Base-by-base conservation (phyloP, 2,797 vertebrate species). In the Capromys pilorides region DNA sequence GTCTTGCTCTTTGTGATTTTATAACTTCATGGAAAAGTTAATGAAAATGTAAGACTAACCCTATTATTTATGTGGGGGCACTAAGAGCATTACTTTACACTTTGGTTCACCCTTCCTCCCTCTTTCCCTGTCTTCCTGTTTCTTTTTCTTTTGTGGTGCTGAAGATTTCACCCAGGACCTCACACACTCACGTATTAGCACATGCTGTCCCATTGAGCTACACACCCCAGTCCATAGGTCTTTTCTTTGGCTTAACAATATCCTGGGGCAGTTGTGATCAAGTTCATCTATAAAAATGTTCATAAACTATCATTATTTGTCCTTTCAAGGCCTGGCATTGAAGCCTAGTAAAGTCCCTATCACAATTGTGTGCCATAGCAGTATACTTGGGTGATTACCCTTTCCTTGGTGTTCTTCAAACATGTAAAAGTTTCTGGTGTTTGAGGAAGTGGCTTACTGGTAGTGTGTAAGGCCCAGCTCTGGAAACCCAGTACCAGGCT, bases 41-140 rank as follows among this genome's bases (percentile, higher is more conserved):
- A 45, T 18, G 28, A 8, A 59, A 86, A 28, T 71, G 4, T 36
- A 4, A 8, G 83, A 57, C 64, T 39, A 26, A 24, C 39, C 59
- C 4, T 13, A 0, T 33, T 11, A 4, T 28, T 41, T 21, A 9
- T 10, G 33, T 67, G 28, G 51, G n/a, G 41, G 26, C 21, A 2
- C 31, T 19, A 22, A n/a, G n/a, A 6, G 6, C 26, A 0, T 39
- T 13, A n/a, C 39, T 61, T 0, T 28, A 31, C 1, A 57, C 2
- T 2, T 5, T 19, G 31, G 13, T 77, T 77, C 26, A 31, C 41
- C 26, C 73, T 49, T 77, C 41, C 73, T 77, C 26, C 41, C 26
- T 77, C 14, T 12, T 49, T 77, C 41, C 73, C 26, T 75, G 73
- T 45, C 41, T 49, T 45, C 6, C 13, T 54, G 31, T 51, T 54